Evolutionary conservation across 2,888 invertebrate genomes (phyloP).

Genomic region (Dolomedes plantarius): DNA sequence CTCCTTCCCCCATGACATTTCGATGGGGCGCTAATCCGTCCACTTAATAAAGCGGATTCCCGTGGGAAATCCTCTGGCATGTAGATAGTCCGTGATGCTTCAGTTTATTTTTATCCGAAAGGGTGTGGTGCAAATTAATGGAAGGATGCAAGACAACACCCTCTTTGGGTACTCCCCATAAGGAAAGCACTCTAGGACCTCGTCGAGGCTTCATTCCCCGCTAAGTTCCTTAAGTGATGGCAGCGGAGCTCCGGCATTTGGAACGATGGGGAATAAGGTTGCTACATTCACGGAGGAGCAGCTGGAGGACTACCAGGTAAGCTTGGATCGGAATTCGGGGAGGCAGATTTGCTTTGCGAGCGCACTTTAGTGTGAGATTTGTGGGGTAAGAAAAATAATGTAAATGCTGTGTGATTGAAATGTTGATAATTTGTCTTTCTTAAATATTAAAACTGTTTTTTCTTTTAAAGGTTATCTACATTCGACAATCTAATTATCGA

Average conservation of each 20-base stretch:
- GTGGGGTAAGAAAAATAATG: too few relatives aligned
- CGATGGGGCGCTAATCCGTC: background rate
- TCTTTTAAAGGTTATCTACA: too few relatives aligned
- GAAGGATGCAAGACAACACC: constrained; percentile 65
- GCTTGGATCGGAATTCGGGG: too few relatives aligned
- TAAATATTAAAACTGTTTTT: too few relatives aligned
- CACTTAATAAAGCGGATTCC: background rate
- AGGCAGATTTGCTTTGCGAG: too few relatives aligned
- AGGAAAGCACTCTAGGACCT: background rate
- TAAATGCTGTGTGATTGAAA: too few relatives aligned
- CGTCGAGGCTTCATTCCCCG: background rate
- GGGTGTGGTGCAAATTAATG: constrained; percentile 70
- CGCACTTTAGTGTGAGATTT: too few relatives aligned
- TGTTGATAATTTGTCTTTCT: too few relatives aligned
- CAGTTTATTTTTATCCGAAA: constrained; percentile 66
- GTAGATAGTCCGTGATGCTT: background rate
- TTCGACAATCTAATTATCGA: too few relatives aligned
- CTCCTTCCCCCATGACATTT: background rate
- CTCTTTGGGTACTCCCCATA: constrained; percentile 18
- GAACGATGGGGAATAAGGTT: constrained; percentile 91
- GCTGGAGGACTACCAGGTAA: constrained; percentile 95
- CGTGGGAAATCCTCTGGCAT: background rate
- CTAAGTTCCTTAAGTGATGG: background rate
- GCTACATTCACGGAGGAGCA: constrained; percentile 97
- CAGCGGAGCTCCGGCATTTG: background rate